These are phyloP conservation scores for Meteorus colon DNA, from an alignment of 2,888 invertebrate species.

Conservation along the genomic window DNA sequence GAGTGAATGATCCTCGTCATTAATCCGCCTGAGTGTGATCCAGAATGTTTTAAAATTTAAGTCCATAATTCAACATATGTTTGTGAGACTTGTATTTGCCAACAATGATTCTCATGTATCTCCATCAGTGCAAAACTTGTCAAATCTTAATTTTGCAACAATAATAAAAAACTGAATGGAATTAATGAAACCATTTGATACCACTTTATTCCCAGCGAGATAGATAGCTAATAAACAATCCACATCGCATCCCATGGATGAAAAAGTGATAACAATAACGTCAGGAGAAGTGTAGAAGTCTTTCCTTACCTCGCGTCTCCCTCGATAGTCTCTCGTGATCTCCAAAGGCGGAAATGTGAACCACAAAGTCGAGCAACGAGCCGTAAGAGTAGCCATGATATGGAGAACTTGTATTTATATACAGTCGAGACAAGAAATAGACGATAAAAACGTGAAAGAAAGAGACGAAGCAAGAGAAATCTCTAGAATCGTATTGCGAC, in stretches of 20 bases:
- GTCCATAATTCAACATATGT: no score
- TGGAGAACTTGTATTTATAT: background rate
- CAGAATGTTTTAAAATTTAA: no score
- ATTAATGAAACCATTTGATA: no score
- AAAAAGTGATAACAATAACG: background rate
- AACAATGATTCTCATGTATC: no score
- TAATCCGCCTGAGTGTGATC: no score
- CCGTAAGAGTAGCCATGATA: slow-evolving; percentile 28
- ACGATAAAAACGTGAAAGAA: background rate
- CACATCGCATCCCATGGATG: no score
- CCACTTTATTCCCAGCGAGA: background rate
- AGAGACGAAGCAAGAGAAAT: background rate
- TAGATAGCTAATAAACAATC: no score
- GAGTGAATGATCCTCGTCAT: background rate
- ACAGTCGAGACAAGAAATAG: background rate
- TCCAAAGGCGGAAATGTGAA: slow-evolving; percentile 29
- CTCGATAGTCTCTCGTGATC: background rate
- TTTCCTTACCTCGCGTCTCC: slow-evolving; percentile 10
- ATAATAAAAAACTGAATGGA: no score
- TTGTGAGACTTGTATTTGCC: no score
- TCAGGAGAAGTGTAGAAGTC: background rate
- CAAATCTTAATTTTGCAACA: no score
- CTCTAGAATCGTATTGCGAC: background rate
- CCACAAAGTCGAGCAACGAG: slow-evolving; percentile 34
- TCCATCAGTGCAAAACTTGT: no score